Base-by-base conservation (phyloP, 1,140 invertebrate species). In the Akabosia matsudoensis region DNA sequence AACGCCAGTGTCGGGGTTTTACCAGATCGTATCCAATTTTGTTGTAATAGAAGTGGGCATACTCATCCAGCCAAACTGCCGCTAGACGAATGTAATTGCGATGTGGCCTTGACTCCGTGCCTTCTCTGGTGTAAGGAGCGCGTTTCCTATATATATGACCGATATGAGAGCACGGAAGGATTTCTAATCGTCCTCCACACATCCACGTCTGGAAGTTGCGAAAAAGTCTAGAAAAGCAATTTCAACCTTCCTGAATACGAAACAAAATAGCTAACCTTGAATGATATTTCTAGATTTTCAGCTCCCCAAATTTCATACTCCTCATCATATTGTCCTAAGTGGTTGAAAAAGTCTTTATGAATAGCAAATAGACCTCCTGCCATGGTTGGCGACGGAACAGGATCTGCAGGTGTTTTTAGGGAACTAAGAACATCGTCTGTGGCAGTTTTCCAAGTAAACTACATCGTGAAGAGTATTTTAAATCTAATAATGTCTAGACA, bases 31-130 rank as follows among this genome's bases (percentile, higher is more conserved):
- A 22, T 56, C 54, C 54, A 22, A 56, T 56, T 56, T 24, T 56
- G 4, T 56, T 13, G n/a, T 56, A 56, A 24, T 56, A 56, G 24
- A n/a, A 56, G 14, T 56, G 14, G 4, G 54, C 54, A 22, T 56
- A 56, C 4, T 90, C 89, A 82, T 91, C 90, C 83, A 91, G 84
- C 86, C 86, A 87, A 31, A 82, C 86, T 82, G 86, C 85, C 4
- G 86, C 86, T 30, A 87, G 78, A 24, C 86, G 82, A 0, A 94
- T 96, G 86, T 97, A 97, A 52, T 95, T 93, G 61, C 94, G 93
- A 87, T 96, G 93, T 0, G 93, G 94, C 83, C 95, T 95, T 84
- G 93, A 10, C 87, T 18, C 31, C 34, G 61, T 33, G 82, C 95
- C 94, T 88, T 97, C 24, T 56, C 97, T 94, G 84, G 98, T 92